phyloP scores from a whole-genome alignment of 2,113 vertebrate genomes.

The Chrysochloris asiatica region DNA sequence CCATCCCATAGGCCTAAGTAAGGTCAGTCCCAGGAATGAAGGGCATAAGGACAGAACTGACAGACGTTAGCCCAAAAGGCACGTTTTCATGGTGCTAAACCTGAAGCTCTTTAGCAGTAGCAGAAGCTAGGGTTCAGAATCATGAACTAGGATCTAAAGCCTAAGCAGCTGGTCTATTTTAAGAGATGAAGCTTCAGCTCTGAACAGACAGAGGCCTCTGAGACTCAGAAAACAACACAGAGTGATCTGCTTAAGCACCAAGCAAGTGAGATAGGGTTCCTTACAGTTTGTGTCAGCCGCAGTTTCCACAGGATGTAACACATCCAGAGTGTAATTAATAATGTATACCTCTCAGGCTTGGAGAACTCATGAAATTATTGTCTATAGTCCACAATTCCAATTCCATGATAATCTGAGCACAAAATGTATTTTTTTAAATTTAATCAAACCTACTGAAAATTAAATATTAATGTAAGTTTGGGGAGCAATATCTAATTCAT shows the following conservation, averaged over 20 bases:
- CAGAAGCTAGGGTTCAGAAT: background rate
- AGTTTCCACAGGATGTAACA: background rate
- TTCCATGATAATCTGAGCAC: background rate
- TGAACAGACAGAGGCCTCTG: background rate
- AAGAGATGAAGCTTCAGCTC: background rate
- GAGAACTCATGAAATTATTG: fast-evolving
- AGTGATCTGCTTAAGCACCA: background rate
- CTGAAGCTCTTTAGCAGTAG: fast-evolving
- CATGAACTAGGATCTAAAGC: background rate
- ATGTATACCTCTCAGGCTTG: fast-evolving
- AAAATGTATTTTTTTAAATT: background rate
- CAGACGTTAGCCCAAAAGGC: fast-evolving
- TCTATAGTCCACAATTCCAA: fast-evolving
- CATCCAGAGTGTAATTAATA: fast-evolving
- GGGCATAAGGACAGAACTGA: background rate
- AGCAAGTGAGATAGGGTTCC: background rate
- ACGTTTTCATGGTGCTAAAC: fast-evolving
- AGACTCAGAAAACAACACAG: fast-evolving
- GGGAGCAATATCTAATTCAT: background rate
- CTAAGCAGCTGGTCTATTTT: background rate
- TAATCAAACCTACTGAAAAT: background rate
- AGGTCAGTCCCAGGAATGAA: background rate
- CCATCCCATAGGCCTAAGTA: fast-evolving
- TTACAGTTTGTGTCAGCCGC: background rate
- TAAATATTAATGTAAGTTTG: too few species aligned